Evolutionary conservation across 2,888 invertebrate species (phyloP), one percentile per base, ranked within the genome.

Genomic region (Nesidiocoris tenuis): DNA sequence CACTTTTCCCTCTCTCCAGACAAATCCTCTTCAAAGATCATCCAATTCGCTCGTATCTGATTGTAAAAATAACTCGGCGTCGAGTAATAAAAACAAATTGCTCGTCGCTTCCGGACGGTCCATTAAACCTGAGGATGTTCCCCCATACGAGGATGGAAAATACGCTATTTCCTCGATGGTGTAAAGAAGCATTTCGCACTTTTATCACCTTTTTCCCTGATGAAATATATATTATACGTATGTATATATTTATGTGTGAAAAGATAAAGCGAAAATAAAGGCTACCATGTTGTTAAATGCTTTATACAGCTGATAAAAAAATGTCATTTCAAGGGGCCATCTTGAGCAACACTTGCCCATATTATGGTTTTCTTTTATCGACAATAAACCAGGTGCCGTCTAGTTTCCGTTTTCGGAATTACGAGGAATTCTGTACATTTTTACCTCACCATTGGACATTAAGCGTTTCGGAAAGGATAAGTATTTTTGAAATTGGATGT

Each of bases 21-120:
- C 9, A 54, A 54, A 16, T n/a, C n/a, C n/a, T n/a, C 59, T 19
- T 59, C 59, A 59, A 16, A 59, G 59, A 70, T 24, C 68, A 57
- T 54, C 70, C 70, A 57, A 59, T 59, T 70, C 70, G 59, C 59
- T 57, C 70, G 59, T 70, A 70, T 70, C 70, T 59, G 70, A 70
- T 70, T 70, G 70, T 70, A 70, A 70, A 70, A 70, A 57, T 39
- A 12, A 39, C 39, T 39, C 12, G 39, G 39, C 3, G 39, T 7
- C 39, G 39, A 39, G 39, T 39, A 39, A 39, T 39, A 39, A 39
- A 39, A 39, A 39, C 39, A 39, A 39, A 39, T 39, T 39, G 39
- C 12, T 39, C 39, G 39, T 39, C 3, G 39, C 39, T 39, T 39
- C 39, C 39, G 39, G 39, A 39, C 39, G 39, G 39, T 39, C 39